Base-by-base conservation (phyloP, 2,113 vertebrate species). In the Irena cyanogastra region DNA sequence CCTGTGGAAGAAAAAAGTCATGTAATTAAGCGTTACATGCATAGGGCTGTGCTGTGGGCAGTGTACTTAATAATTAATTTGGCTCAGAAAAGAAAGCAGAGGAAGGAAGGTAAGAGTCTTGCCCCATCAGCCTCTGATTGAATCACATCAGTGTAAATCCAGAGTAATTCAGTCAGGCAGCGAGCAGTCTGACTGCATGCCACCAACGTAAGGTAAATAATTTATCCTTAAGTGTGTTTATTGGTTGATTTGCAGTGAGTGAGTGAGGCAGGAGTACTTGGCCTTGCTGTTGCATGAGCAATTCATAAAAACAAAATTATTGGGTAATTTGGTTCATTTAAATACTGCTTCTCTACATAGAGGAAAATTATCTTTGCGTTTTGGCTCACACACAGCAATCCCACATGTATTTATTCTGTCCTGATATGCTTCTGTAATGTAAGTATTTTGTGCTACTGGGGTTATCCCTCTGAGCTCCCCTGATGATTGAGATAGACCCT, bases 251-350 rank as follows among this genome's bases (percentile, higher is more conserved):
- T 87, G 84, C 16, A 91, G 71, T 53, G 91, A 94, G 69, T 23
- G 72, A 88, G n/a, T 10, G 83, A 95, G 86, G 88, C 90, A 87
- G 76, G 88, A 93, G 52, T 61, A 71, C 76, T 78, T 96, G 92
- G 90, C 86, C 84, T 94, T 89, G 89, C 92, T 81, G 88, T 77
- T 96, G 83, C 31, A 3, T 66, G 80, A 92, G 90, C 92, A 87
- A 89, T 90, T 96, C 72, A 89, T 95, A 93, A 92, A 87, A 94
- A 28, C 90, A 87, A 96, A 96, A 94, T 93, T 87, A 92, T 81
- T 18, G 26, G 77, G 69, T 96, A 94, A 95, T 95, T 96, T 90
- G 53, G 23, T 92, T 96, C 72, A 89, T 94, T 97, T 96, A 65
- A 94, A 92, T 93, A 50, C 77, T 68, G 81, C 74, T 76, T 78